A percentile compares a stretch with the other conserved stretches of the same genome.
Conservation (phyloP, 2,888 invertebrate genomes). For the Lithophane socia region DNA sequence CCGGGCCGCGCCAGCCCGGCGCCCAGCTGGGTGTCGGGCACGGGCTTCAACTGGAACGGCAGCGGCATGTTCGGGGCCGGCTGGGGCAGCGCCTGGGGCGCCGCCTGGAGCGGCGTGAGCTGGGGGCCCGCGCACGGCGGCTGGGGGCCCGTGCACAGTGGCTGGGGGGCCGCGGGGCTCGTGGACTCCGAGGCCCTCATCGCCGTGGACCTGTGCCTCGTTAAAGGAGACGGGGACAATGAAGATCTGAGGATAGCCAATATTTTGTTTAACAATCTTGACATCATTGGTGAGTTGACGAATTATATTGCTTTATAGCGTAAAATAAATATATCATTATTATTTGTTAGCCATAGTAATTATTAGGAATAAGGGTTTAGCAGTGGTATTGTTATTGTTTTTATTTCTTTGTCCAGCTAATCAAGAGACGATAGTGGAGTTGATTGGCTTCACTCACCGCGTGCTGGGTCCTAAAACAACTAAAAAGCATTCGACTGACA, state of each 20-base stretch:
- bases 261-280: constrained; percentile 98
- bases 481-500: constrained; percentile 69
- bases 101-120: constrained; percentile 92
- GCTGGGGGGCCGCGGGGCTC: constrained; percentile 92
- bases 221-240: constrained; percentile 85
- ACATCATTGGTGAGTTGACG: constrained; percentile 94
- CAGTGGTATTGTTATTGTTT: not conserved
- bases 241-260: constrained; percentile 94
- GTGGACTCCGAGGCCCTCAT: constrained; percentile 95
- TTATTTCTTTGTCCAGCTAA: constrained; percentile 92
- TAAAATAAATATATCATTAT: not conserved
- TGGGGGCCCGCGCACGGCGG: constrained; percentile 90
- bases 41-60: constrained; percentile 67
- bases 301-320: not conserved
- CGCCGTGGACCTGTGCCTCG: constrained; percentile 89
- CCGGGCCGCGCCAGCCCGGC: constrained; percentile 74
- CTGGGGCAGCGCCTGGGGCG: constrained; percentile 73
- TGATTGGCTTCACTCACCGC: constrained; percentile 96
- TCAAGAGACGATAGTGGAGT: constrained; percentile 98
- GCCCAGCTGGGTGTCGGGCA: constrained; percentile 71
- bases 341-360: not conserved
- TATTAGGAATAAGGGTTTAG: not conserved
- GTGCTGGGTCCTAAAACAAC: constrained; percentile 82
- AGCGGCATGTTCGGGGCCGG: constrained; percentile 66
- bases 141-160: constrained; percentile 85